Evolutionary conservation across 2,113 vertebrate genomes (phyloP).

Genomic region (Albula glossodonta): DNA sequence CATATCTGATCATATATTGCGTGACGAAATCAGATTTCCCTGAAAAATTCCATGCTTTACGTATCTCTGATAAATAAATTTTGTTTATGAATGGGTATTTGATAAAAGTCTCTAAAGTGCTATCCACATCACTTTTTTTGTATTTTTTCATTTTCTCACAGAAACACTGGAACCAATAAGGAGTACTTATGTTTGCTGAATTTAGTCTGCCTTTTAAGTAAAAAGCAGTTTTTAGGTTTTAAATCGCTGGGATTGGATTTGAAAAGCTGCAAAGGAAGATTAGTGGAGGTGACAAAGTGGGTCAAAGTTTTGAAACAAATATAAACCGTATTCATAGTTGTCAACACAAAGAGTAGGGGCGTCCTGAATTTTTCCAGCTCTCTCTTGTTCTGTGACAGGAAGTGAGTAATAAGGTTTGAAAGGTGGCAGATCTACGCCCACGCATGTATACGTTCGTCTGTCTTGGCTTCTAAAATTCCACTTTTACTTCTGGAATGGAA

Average conservation of each 20-base stretch:
- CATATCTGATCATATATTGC: background rate
- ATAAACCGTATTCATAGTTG: background rate
- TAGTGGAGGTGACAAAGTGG: too few species aligned
- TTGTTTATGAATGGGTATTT: too few species aligned
- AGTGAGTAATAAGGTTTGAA: background rate
- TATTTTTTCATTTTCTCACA: background rate
- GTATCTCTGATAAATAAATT: too few species aligned
- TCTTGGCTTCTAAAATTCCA: too few species aligned
- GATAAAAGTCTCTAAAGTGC: too few species aligned
- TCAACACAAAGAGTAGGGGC: too few species aligned
- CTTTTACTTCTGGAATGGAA: too few species aligned
- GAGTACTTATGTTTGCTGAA: background rate
- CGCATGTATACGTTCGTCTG: too few species aligned
- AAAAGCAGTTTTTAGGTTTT: background rate
- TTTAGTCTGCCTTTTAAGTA: background rate
- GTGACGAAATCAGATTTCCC: background rate
- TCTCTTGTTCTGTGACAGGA: background rate
- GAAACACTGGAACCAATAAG: background rate
- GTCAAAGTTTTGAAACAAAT: background rate
- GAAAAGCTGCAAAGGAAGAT: background rate
- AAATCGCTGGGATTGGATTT: background rate
- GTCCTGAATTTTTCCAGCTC: background rate
- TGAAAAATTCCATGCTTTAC: background rate
- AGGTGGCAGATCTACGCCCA: too few species aligned
- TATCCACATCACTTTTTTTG: too few species aligned